Evolutionary conservation across 1,140 invertebrate genomes (phyloP).

Genomic region (Drosophila tropicalis): DNA sequence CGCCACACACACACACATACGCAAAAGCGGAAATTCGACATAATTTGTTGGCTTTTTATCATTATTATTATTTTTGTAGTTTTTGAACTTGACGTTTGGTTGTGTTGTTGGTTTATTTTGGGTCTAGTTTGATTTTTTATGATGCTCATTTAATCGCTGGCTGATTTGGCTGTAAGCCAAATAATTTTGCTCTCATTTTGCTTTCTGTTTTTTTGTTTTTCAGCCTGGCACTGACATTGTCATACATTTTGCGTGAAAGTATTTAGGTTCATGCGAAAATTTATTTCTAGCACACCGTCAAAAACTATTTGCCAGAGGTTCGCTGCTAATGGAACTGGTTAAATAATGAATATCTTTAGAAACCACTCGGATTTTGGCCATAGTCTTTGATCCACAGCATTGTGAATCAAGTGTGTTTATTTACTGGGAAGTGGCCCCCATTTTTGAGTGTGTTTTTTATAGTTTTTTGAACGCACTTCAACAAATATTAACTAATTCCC

Average conservation of each 20-base stretch:
- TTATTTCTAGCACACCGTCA: slow-evolving; percentile 70
- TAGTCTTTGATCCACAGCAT: slow-evolving; percentile 45
- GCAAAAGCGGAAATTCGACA: slow-evolving; percentile 4
- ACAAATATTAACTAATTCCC: not conserved
- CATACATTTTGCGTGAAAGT: slow-evolving; percentile 64
- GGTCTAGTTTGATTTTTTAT: slow-evolving; percentile 39
- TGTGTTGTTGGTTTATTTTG: slow-evolving; percentile 4
- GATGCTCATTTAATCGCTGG: slow-evolving; percentile 56
- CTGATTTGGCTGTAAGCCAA: slow-evolving; percentile 63
- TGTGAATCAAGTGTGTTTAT: slow-evolving; percentile 35
- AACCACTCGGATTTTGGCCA: slow-evolving; percentile 42
- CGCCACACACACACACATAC: slow-evolving; percentile 24
- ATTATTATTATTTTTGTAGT: slow-evolving; percentile 34
- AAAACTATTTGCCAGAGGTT: slow-evolving; percentile 46
- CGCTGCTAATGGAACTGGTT: slow-evolving; percentile 1
- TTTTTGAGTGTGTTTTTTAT: not conserved
- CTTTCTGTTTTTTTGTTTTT: slow-evolving; percentile 41
- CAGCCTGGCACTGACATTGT: slow-evolving; percentile 71
- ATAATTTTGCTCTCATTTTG: slow-evolving; percentile 77
- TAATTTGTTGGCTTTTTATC: slow-evolving; percentile 37
- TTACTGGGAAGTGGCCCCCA: not conserved
- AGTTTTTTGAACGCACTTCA: not conserved
- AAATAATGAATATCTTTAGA: slow-evolving; percentile 21
- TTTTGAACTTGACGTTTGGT: slow-evolving; percentile 38
- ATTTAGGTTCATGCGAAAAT: slow-evolving; percentile 60